phyloP scores from a whole-genome alignment of 2,797 vertebrate genomes.

The Anguilla anguilla region DNA sequence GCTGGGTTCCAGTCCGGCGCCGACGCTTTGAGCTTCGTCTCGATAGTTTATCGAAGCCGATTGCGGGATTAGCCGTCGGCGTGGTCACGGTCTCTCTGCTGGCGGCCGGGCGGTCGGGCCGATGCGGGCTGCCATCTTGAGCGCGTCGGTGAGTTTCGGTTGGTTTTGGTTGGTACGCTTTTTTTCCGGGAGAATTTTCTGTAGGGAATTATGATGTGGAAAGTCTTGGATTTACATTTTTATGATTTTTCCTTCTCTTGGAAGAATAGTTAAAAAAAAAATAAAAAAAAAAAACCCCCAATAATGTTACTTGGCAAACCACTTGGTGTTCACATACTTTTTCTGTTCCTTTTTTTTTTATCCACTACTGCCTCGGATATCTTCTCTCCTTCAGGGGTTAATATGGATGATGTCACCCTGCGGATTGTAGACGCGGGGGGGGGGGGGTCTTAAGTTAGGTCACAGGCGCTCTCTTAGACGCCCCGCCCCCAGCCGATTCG shows the following conservation, averaged over 20 bases:
- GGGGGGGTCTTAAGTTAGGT: neutral
- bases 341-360: neutral
- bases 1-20: slow-evolving; percentile 44
- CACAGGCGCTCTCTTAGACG: neutral
- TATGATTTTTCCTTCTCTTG: neutral
- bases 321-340: neutral
- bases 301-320: neutral
- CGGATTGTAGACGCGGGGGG: neutral
- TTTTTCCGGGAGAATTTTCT: neutral
- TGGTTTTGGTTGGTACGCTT: neutral
- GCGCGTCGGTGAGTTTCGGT: neutral
- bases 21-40: slow-evolving; percentile 34
- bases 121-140: neutral
- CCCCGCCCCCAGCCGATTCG: neutral
- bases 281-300: too few relatives aligned
- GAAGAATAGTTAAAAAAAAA: neutral
- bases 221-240: neutral
- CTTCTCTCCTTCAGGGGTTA: neutral
- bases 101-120: slow-evolving; percentile 24
- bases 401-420: neutral
- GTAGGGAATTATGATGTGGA: neutral
- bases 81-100: neutral
- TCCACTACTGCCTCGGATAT: neutral
- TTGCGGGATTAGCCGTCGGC: slow-evolving; percentile 36
- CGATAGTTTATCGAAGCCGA: slow-evolving; percentile 47